These are phyloP conservation scores for Amphibalanus amphitrite DNA, from an alignment of 1,140 invertebrate genomes.

Conservation along the genomic window DNA sequence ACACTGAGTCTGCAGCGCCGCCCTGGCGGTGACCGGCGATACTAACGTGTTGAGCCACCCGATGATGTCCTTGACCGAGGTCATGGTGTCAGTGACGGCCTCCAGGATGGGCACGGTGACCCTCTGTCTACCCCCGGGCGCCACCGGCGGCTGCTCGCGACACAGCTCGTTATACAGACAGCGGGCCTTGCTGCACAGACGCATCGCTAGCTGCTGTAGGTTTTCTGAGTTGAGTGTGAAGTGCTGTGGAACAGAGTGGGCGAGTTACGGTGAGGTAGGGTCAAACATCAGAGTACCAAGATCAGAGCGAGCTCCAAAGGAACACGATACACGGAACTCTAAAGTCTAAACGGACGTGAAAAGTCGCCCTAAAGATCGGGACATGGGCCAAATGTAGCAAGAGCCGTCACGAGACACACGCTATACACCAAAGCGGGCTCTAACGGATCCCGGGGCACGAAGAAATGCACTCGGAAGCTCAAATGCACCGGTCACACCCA, in stretches of 20 bases:
- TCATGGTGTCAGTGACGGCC: background rate
- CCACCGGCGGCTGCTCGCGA: background rate
- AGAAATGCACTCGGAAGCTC: too few relatives aligned
- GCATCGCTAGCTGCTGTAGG: constrained; percentile 65
- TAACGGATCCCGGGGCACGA: too few relatives aligned
- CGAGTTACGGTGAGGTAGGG: too few relatives aligned
- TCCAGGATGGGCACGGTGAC: constrained; percentile 1
- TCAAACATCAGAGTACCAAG: too few relatives aligned
- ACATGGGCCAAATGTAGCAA: too few relatives aligned
- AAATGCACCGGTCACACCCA: too few relatives aligned
- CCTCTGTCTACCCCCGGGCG: background rate
- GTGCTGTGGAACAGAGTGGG: constrained; percentile 35
- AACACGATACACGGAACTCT: too few relatives aligned
- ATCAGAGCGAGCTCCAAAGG: too few relatives aligned
- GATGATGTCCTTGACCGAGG: background rate
- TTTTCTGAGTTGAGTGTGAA: constrained; percentile 81
- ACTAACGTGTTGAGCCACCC: constrained; percentile 1
- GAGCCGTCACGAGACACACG: too few relatives aligned
- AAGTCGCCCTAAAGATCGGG: too few relatives aligned
- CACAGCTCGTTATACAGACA: constrained; percentile 52
- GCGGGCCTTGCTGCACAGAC: constrained; percentile 61
- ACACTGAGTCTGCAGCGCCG: background rate
- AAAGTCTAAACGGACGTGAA: too few relatives aligned
- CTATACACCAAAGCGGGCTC: too few relatives aligned
- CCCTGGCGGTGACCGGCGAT: background rate